Percentiles rank a stretch among this genome's conserved stretches.
These are phyloP conservation scores for Neolamprologus multifasciatus DNA, from an alignment of 2,797 vertebrate genomes.

Conservation along the genomic window DNA sequence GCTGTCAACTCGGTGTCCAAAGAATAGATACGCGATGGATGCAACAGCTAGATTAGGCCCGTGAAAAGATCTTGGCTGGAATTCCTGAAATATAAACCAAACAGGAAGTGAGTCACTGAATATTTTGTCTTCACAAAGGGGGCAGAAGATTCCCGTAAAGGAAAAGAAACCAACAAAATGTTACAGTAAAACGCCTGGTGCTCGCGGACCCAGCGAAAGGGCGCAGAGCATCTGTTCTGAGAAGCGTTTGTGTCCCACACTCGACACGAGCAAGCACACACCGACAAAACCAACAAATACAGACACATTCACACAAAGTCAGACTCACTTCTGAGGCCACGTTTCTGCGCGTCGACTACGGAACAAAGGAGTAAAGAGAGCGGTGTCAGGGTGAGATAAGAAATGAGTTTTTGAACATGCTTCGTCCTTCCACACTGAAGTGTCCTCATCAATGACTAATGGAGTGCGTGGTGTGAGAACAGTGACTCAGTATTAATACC, in stretches of 20 bases:
- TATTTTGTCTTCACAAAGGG: slow-evolving; percentile 9
- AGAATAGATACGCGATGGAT: slow-evolving; percentile 20
- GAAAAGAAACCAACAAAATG: slow-evolving; percentile 20
- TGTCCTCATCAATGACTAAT: slow-evolving; percentile 52
- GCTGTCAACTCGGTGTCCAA: slow-evolving; percentile 14
- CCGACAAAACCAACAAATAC: not conserved
- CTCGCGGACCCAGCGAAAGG: slow-evolving; percentile 23
- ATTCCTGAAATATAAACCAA: slow-evolving; percentile 50
- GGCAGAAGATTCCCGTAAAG: slow-evolving; percentile 10
- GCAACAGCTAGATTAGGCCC: slow-evolving; percentile 36
- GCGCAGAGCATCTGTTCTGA: slow-evolving; percentile 48
- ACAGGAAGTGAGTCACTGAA: slow-evolving; percentile 64
- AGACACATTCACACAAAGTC: not conserved
- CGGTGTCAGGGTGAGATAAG: slow-evolving; percentile 37
- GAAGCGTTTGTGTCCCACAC: not conserved
- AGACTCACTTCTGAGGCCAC: not conserved
- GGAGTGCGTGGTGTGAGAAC: slow-evolving; percentile 4
- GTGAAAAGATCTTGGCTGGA: slow-evolving; percentile 43
- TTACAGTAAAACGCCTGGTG: slow-evolving; percentile 26
- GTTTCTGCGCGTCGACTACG: not conserved
- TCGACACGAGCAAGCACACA: not conserved
- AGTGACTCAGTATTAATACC: slow-evolving; percentile 46
- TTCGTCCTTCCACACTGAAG: slow-evolving; percentile 23
- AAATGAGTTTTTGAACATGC: slow-evolving; percentile 6
- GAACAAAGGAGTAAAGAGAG: slow-evolving; percentile 14